Evolutionary conservation across 2,113 vertebrate species (phyloP).

Genomic region (Manacus vitellinus): DNA sequence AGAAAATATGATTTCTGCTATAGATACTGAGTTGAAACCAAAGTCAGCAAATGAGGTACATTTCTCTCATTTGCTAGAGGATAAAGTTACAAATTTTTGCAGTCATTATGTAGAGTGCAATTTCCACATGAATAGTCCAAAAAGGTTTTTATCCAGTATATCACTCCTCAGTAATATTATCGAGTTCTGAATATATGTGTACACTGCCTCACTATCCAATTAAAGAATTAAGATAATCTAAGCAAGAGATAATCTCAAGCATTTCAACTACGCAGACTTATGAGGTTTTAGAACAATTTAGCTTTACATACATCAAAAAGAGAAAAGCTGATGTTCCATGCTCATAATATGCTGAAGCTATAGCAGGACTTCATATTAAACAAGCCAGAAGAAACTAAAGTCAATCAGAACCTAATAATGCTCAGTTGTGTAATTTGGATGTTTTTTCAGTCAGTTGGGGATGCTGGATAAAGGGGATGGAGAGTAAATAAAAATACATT

Average conservation of each 20-base stretch:
- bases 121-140: neutral
- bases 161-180: neutral
- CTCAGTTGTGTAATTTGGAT: neutral
- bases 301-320: neutral
- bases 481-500: neutral
- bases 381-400: neutral
- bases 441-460: neutral
- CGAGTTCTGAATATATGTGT: neutral
- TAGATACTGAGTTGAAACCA: accelerated
- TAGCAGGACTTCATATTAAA: neutral
- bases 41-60: neutral
- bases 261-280: neutral
- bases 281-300: neutral
- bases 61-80: neutral
- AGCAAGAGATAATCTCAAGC: neutral
- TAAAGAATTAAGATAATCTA: neutral
- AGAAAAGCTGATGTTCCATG: neutral
- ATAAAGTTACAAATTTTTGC: neutral
- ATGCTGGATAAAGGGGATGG: neutral
- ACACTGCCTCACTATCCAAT: neutral
- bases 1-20: neutral
- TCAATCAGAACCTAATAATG: neutral
- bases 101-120: neutral
- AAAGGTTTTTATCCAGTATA: neutral
- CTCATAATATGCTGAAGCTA: neutral